Conservation (phyloP, 2,888 invertebrate species). For the Trachelus troglodyta region DNA sequence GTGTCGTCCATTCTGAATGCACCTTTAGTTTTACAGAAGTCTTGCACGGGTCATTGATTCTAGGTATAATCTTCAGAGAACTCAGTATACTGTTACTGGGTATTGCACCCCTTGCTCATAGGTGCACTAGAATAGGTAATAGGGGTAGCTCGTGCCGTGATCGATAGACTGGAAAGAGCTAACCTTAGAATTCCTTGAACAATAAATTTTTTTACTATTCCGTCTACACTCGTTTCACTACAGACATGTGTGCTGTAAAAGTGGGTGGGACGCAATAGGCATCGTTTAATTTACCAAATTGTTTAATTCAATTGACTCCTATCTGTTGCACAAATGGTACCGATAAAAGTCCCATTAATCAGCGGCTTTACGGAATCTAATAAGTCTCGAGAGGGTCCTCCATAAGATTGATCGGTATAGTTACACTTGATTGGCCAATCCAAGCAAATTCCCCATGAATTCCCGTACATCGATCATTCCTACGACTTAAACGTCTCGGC, state of each 20-base stretch:
- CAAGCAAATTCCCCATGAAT: slow-evolving; percentile 52
- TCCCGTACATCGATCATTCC: slow-evolving; percentile 11
- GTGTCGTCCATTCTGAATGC: not conserved
- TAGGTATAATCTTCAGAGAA: not conserved
- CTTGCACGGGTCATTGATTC: not conserved
- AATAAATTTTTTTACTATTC: not conserved
- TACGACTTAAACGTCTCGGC: not conserved
- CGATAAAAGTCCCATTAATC: not conserved
- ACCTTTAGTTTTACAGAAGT: not conserved
- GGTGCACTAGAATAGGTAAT: not conserved
- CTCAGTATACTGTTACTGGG: not conserved
- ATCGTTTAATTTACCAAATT: not conserved
- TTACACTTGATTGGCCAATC: slow-evolving; percentile 48
- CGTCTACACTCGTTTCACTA: not conserved
- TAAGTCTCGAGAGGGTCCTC: not conserved
- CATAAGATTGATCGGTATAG: not conserved
- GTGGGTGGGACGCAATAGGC: not conserved
- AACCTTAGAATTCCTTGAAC: not conserved
- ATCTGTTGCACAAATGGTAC: not conserved
- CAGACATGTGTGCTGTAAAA: not conserved
- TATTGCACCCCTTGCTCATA: not conserved
- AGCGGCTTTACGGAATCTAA: not conserved
- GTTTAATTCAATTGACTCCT: not conserved
- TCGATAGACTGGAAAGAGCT: not conserved
- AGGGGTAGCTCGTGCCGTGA: not conserved